Conservation (phyloP, 1,140 invertebrate genomes). For the Caerostris extrusa region DNA sequence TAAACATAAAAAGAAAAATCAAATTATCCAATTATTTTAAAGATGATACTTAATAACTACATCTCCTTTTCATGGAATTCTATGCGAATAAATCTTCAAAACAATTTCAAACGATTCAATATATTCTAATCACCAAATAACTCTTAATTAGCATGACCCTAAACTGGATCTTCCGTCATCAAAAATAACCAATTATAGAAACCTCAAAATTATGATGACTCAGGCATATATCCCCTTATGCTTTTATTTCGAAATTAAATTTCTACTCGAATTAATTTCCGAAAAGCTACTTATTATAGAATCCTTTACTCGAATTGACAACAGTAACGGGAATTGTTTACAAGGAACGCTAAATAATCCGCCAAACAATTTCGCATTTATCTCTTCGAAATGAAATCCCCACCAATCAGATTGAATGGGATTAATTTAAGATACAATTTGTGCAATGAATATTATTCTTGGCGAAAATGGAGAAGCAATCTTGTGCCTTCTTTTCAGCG, state of each 20-base stretch:
- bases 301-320: neutral
- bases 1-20: too few relatives aligned
- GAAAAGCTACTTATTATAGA: neutral
- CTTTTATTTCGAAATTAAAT: conserved; percentile 20
- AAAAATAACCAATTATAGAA: neutral
- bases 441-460: neutral
- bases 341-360: neutral
- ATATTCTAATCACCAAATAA: neutral
- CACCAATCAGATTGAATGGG: conserved; percentile 14
- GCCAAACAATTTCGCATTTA: neutral
- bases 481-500: neutral
- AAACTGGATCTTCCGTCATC: neutral
- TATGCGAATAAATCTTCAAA: neutral
- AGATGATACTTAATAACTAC: too few relatives aligned
- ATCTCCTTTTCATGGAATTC: too few relatives aligned
- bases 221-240: too few relatives aligned
- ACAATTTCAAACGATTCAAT: neutral
- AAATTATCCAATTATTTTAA: too few relatives aligned
- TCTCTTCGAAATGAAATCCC: neutral
- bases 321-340: neutral
- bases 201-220: neutral
- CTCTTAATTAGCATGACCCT: neutral
- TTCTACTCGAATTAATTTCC: conserved; percentile 7
- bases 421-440: conserved; percentile 16
- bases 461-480: neutral